A percentile compares a stretch with the other conserved stretches of the same genome.
Conservation (phyloP, 2,888 invertebrate genomes). For the Peribatodes rhomboidaria region DNA sequence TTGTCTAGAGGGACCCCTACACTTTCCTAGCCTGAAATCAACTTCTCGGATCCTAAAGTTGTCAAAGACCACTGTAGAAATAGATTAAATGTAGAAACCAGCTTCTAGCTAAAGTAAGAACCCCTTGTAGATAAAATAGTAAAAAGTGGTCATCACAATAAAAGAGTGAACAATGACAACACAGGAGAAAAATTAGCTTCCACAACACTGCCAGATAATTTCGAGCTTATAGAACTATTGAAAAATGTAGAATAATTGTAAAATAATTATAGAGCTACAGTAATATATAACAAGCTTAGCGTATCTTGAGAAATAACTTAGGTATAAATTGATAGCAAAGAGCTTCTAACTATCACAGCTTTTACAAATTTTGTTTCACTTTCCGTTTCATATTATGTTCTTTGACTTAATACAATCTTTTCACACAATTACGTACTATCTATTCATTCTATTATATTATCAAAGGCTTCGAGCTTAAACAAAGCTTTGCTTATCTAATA, state of each 20-base stretch:
- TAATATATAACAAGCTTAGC: slow-evolving; percentile 59
- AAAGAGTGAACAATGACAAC: slow-evolving; percentile 63
- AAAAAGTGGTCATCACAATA: slow-evolving; percentile 45
- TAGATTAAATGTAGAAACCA: slow-evolving; percentile 64
- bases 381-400: slow-evolving; percentile 45
- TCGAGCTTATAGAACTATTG: slow-evolving; percentile 63
- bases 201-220: slow-evolving; percentile 69
- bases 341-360: slow-evolving; percentile 59
- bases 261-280: slow-evolving; percentile 57
- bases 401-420: slow-evolving; percentile 37
- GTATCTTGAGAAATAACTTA: slow-evolving; percentile 43
- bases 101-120: slow-evolving; percentile 59
- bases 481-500: slow-evolving; percentile 64
- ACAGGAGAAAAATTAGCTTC: slow-evolving; percentile 64
- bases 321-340: slow-evolving; percentile 38
- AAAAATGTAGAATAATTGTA: slow-evolving; percentile 53
- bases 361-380: slow-evolving; percentile 49
- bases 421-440: neutral
- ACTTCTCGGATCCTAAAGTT: slow-evolving; percentile 68
- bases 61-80: slow-evolving; percentile 77
- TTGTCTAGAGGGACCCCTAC: slow-evolving; percentile 81
- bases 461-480: slow-evolving; percentile 60
- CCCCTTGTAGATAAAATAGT: slow-evolving; percentile 51
- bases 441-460: slow-evolving; percentile 8
- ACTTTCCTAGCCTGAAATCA: slow-evolving; percentile 72